Conservation (phyloP, 2,888 invertebrate genomes). For the Unio delphinus region DNA sequence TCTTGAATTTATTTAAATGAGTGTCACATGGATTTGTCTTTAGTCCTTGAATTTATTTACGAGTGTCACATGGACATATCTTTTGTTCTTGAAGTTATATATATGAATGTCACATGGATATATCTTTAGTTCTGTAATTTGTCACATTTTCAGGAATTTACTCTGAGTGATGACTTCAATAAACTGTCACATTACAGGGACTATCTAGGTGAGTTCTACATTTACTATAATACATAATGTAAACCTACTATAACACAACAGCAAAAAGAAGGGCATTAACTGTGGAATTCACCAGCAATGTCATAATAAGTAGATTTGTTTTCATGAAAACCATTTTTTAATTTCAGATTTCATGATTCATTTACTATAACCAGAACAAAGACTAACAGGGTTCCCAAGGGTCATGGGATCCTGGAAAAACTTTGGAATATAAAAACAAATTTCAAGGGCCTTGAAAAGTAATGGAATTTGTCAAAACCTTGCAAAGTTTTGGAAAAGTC, state of each 20-base stretch:
- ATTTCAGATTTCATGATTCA: no score
- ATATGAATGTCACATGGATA: background rate
- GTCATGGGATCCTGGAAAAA: no score
- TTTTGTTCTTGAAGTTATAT: background rate
- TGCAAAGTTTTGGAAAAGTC: no score
- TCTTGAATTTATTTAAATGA: background rate
- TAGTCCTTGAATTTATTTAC: background rate
- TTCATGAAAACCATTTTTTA: no score
- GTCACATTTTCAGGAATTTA: slow-evolving; percentile 80
- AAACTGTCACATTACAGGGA: slow-evolving; percentile 89
- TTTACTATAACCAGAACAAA: no score
- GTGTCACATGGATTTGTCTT: background rate
- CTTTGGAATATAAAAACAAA: no score
- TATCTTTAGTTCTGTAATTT: slow-evolving; percentile 3
- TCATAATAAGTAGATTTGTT: no score
- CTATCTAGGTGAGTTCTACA: slow-evolving; percentile 76
- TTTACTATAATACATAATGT: background rate
- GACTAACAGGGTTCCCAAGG: no score
- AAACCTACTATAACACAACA: background rate
- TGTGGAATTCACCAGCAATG: no score
- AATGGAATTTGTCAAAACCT: no score
- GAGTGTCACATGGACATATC: background rate
- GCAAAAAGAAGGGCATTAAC: background rate
- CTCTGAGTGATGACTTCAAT: slow-evolving; percentile 93
- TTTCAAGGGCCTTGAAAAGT: no score